phyloP scores from a whole-genome alignment of 1,140 invertebrate genomes.

The Pseudobourletiella spinata region DNA sequence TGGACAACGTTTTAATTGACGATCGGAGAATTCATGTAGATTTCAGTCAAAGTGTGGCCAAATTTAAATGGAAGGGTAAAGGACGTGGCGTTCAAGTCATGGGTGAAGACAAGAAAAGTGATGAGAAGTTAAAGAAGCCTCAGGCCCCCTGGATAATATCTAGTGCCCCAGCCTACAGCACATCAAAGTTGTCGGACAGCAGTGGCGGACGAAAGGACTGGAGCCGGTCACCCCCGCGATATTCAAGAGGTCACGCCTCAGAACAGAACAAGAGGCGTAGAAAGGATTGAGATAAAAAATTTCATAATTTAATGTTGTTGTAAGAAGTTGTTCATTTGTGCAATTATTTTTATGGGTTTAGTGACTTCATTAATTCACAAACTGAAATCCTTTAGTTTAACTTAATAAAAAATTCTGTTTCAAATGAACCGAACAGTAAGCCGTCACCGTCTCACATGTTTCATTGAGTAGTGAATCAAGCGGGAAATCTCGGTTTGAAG shows the following conservation, averaged over 20 bases:
- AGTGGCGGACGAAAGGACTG: constrained; percentile 16
- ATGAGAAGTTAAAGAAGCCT: background rate
- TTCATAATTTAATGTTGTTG: too few species aligned
- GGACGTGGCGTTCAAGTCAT: constrained; percentile 39
- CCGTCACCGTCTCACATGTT: too few species aligned
- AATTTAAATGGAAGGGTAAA: constrained; percentile 79
- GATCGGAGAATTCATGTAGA: constrained; percentile 98
- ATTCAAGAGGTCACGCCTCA: constrained; percentile 24
- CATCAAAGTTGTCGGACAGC: background rate
- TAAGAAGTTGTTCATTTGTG: too few species aligned
- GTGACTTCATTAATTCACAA: too few species aligned
- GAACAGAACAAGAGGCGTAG: constrained; percentile 9
- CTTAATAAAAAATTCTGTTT: too few species aligned
- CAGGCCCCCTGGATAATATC: constrained; percentile 7
- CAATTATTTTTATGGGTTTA: too few species aligned
- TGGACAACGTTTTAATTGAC: constrained; percentile 99
- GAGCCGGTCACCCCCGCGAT: constrained; percentile 27
- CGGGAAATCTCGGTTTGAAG: too few species aligned
- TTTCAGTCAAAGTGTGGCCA: constrained; percentile 96
- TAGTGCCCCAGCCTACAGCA: background rate
- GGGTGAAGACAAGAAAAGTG: constrained; percentile 11
- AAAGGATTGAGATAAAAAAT: background rate
- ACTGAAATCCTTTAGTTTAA: too few species aligned
- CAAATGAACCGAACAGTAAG: too few species aligned
- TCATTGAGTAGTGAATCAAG: too few species aligned